These are phyloP conservation scores for Falco berigora DNA, from an alignment of 2,797 vertebrate genomes.

Conservation along the genomic window DNA sequence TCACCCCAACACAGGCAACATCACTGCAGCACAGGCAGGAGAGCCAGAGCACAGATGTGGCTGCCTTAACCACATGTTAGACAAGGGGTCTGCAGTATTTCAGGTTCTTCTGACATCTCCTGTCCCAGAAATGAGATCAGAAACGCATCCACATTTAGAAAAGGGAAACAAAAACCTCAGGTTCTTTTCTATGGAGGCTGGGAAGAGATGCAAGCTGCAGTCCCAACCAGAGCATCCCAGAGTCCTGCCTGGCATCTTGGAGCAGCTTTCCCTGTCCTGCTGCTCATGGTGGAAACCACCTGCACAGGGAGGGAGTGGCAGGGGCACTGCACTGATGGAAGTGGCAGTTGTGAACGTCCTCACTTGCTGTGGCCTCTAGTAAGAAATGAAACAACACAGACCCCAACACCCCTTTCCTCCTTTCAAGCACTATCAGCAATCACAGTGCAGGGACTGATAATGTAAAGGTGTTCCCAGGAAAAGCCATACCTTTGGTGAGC, in stretches of 20 bases:
- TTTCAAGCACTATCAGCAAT: not conserved
- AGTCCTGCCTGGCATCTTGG: not conserved
- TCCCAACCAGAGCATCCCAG: not conserved
- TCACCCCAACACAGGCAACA: not conserved
- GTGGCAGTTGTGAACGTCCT: not conserved
- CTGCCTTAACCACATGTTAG: too few species aligned
- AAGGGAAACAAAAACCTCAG: accelerated
- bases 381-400: not conserved
- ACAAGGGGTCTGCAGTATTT: not conserved
- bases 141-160: not conserved
- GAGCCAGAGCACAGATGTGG: not conserved
- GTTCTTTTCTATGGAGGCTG: not conserved
- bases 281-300: not conserved
- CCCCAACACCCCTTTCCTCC: not conserved
- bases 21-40: not conserved
- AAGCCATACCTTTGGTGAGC: not conserved
- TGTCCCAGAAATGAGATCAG: not conserved
- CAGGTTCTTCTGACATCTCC: not conserved
- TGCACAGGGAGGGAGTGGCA: accelerated
- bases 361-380: not conserved
- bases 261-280: not conserved
- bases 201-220: not conserved
- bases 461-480: constrained; percentile 21
- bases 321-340: accelerated
- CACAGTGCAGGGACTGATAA: not conserved